Conservation (phyloP, 2,113 vertebrate species). For the Corynorhinus townsendii region DNA sequence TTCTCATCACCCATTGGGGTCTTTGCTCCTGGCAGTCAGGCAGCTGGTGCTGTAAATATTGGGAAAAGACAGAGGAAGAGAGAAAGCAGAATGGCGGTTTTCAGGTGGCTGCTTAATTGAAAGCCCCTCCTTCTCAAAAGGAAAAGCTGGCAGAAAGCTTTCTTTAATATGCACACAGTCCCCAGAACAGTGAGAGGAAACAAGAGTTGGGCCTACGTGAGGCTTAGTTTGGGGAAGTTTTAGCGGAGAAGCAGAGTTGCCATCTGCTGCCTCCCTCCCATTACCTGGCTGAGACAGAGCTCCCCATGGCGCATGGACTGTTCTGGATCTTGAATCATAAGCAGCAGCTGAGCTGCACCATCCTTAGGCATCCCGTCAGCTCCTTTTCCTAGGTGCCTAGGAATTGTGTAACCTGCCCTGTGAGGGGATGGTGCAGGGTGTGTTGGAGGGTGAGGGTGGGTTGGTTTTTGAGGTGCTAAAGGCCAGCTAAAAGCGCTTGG, state of each 20-base stretch:
- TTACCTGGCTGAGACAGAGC: not conserved
- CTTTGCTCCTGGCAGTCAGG: not conserved
- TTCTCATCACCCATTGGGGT: not conserved
- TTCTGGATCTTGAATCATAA: not conserved
- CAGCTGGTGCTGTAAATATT: not conserved
- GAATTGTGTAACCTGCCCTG: not conserved
- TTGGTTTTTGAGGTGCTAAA: fast-evolving
- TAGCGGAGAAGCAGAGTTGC: not conserved
- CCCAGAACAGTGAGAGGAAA: not conserved
- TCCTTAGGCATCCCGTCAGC: not conserved
- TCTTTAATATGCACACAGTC: not conserved
- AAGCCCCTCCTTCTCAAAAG: not conserved
- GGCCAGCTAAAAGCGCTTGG: not conserved
- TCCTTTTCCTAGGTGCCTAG: not conserved
- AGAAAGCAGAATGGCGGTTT: not conserved
- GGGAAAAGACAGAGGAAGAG: not conserved
- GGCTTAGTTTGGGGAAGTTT: not conserved
- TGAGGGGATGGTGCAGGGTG: fast-evolving
- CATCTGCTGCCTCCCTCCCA: not conserved
- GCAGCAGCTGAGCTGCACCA: not conserved
- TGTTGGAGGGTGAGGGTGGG: too few species aligned
- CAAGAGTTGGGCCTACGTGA: fast-evolving
- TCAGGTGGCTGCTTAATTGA: not conserved
- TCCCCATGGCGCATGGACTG: fast-evolving
- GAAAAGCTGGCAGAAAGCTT: not conserved